Percentiles rank a stretch among this genome's conserved stretches.
These are phyloP conservation scores for Caenorhabditis afra DNA, from an alignment of 2,888 invertebrate genomes.

Conservation along the genomic window DNA sequence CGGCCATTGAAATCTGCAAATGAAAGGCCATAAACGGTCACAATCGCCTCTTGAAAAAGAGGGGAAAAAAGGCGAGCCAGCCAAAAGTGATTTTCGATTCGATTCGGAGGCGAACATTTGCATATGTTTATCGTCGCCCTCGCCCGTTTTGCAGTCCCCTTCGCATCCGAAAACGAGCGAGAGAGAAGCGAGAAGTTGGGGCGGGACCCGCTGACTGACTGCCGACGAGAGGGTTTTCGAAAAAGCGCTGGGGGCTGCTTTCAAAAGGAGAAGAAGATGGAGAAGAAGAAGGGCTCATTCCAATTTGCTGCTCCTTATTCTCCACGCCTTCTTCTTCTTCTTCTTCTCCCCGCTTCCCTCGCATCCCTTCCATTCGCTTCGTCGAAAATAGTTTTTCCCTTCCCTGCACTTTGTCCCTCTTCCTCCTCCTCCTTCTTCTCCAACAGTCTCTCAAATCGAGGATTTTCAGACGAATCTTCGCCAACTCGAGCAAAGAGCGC, in stretches of 20 bases:
- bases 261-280: conserved; percentile 34
- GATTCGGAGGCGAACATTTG: conserved; percentile 31
- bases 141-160: background rate
- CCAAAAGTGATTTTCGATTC: conserved; percentile 17
- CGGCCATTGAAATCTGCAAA: too few relatives aligned
- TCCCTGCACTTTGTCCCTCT: background rate
- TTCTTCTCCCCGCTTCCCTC: conserved; percentile 4
- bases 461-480: conserved; percentile 68
- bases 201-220: too few relatives aligned
- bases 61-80: background rate
- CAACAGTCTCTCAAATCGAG: too few relatives aligned
- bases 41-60: background rate
- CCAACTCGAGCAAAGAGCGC: conserved; percentile 65
- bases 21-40: too few relatives aligned
- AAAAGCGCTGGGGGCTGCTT: conserved; percentile 15
- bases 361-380: background rate
- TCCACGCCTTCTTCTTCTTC: conserved; percentile 21
- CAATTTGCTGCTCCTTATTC: conserved; percentile 54
- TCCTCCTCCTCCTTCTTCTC: background rate
- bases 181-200: conserved; percentile 22
- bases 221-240: conserved; percentile 21
- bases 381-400: background rate
- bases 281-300: conserved; percentile 50
- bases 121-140: conserved; percentile 39
- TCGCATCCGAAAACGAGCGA: background rate